phyloP scores from a whole-genome alignment of 2,797 vertebrate genomes.

The Sebastes trivittatus region DNA sequence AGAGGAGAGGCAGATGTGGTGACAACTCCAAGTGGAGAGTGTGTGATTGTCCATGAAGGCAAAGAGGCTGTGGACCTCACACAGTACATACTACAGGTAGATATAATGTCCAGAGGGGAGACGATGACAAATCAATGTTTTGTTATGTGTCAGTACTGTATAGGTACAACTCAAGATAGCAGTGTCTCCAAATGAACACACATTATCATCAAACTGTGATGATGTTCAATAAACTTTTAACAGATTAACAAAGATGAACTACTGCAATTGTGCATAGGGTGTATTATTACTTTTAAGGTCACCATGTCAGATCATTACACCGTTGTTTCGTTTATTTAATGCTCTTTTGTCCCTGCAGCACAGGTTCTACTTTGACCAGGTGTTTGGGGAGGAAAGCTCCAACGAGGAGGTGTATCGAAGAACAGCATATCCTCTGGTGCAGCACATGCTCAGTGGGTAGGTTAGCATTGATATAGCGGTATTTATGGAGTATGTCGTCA shows the following conservation, averaged over 20 bases:
- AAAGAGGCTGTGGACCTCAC: slow-evolving; percentile 92
- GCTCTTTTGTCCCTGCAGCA: slow-evolving; percentile 84
- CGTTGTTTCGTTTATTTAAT: not conserved
- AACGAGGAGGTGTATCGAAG: slow-evolving; percentile 90
- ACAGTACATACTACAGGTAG: slow-evolving; percentile 88
- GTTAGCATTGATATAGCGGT: not conserved
- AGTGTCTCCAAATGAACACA: not conserved
- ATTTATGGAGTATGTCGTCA: not conserved
- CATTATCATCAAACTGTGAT: not conserved
- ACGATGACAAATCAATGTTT: not conserved
- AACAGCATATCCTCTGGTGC: slow-evolving; percentile 90
- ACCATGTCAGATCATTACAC: not conserved
- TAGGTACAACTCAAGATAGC: not conserved
- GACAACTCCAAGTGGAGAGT: slow-evolving; percentile 82
- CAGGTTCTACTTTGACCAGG: slow-evolving; percentile 93
- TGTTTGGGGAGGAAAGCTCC: slow-evolving; percentile 89
- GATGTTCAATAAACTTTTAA: not conserved
- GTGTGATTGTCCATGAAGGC: slow-evolving; percentile 87
- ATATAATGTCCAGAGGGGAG: not conserved
- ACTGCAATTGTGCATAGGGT: not conserved
- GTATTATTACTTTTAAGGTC: not conserved
- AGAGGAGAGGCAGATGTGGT: slow-evolving; percentile 87
- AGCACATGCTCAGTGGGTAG: slow-evolving; percentile 92
- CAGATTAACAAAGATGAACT: not conserved
- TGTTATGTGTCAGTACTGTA: not conserved